Conservation (phyloP, 2,113 vertebrate species). For the cattle (Bos taurus) region DNA sequence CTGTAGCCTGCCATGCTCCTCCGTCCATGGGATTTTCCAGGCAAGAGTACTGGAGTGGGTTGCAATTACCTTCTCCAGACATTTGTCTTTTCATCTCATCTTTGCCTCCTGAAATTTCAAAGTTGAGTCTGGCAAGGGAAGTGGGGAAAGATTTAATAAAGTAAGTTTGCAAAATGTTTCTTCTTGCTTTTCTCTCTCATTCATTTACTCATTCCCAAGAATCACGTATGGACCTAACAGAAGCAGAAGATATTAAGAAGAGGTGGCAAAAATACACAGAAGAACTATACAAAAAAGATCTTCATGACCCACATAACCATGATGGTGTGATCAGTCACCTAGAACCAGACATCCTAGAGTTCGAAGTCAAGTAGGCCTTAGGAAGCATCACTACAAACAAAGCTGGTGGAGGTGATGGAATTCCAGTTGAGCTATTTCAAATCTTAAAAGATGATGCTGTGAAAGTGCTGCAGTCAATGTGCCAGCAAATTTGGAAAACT, state of each 20-base stretch:
- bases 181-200: not conserved
- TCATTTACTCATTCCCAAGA: not conserved
- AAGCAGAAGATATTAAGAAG: not conserved
- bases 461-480: not conserved
- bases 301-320: not conserved
- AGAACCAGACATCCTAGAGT: not conserved
- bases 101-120: constrained; percentile 1
- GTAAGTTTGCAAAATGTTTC: not conserved
- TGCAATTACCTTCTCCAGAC: not conserved
- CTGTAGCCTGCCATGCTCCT: too few relatives aligned
- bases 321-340: not conserved
- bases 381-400: not conserved
- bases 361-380: not conserved
- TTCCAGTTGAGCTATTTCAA: not conserved
- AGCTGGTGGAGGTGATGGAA: not conserved
- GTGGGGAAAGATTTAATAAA: not conserved
- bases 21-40: too few relatives aligned
- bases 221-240: not conserved
- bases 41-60: too few relatives aligned
- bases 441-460: not conserved
- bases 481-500: not conserved
- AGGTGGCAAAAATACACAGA: not conserved
- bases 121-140: not conserved
- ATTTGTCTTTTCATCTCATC: not conserved
- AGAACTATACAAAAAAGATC: not conserved